Percentiles rank a stretch among this genome's conserved stretches.
Conservation (phyloP, 2,113 vertebrate genomes). For the Mugil cephalus region DNA sequence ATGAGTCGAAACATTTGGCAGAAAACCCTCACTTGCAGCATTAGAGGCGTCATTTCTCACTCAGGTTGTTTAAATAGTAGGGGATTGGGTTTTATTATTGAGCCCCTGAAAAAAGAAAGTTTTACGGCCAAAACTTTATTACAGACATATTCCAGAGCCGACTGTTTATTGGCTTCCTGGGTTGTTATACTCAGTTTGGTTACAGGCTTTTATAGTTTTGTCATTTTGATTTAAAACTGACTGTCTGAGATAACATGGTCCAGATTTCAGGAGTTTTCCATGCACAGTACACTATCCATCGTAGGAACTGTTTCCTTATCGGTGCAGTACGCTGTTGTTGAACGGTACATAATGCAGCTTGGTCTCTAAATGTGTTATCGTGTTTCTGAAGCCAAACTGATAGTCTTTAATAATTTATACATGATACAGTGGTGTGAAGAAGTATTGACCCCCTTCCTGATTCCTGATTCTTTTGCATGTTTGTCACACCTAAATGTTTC, state of each 20-base stretch:
- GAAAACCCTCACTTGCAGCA: constrained; percentile 17
- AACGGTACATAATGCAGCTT: too few species aligned
- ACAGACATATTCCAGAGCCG: neutral
- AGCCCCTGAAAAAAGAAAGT: constrained; percentile 10
- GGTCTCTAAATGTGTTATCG: neutral
- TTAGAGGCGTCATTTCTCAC: constrained; percentile 50
- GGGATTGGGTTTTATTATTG: constrained; percentile 17
- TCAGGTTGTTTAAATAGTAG: constrained; percentile 26
- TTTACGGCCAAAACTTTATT: constrained; percentile 15
- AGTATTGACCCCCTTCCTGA: too few species aligned
- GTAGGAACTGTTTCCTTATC: too few species aligned
- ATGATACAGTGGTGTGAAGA: too few species aligned
- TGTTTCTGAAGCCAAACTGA: constrained; percentile 2
- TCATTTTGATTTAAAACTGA: constrained; percentile 8
- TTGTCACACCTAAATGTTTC: too few species aligned
- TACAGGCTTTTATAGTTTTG: neutral
- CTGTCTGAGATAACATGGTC: neutral
- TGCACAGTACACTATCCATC: neutral
- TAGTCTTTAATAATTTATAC: neutral
- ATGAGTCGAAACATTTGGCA: constrained; percentile 24
- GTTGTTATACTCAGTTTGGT: constrained; percentile 7
- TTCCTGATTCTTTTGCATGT: too few species aligned
- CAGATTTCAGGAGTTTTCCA: neutral
- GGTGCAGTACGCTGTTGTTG: too few species aligned
- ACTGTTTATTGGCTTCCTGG: neutral